These are phyloP conservation scores for Trogon melanurus DNA, from an alignment of 2,113 vertebrate genomes.

Conservation along the genomic window DNA sequence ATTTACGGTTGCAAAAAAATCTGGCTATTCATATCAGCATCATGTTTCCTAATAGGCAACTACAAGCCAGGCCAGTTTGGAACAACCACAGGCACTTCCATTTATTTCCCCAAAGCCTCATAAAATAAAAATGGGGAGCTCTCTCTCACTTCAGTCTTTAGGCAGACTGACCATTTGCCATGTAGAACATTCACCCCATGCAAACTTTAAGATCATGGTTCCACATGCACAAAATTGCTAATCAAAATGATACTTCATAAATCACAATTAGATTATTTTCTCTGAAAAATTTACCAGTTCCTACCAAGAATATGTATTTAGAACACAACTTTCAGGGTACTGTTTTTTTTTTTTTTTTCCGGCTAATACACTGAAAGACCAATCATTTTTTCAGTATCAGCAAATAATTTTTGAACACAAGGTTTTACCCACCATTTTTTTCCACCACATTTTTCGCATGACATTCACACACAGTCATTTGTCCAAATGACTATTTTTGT, in stretches of 20 bases:
- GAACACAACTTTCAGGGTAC: background rate
- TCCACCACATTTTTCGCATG: background rate
- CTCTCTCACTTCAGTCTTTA: background rate
- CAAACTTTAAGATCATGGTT: background rate
- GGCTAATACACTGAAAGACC: background rate
- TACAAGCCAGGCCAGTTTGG: background rate
- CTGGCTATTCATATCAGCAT: rapidly evolving
- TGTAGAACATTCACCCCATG: background rate
- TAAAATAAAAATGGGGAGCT: background rate
- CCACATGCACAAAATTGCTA: background rate
- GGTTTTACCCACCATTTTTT: background rate
- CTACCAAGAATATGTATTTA: background rate
- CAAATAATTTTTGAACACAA: background rate
- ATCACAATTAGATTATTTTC: background rate
- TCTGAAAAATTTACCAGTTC: background rate
- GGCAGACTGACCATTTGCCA: background rate
- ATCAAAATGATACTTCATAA: background rate
- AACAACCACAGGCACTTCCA: background rate
- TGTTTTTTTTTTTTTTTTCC: background rate
- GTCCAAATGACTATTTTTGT: background rate
- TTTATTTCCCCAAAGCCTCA: background rate
- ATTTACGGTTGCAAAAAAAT: background rate
- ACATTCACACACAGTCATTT: background rate
- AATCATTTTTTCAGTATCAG: background rate
- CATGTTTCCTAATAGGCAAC: background rate